Percentiles rank a stretch among this genome's conserved stretches.
phyloP scores from a whole-genome alignment of 2,888 invertebrate species.

The Cepaea hortensis region DNA sequence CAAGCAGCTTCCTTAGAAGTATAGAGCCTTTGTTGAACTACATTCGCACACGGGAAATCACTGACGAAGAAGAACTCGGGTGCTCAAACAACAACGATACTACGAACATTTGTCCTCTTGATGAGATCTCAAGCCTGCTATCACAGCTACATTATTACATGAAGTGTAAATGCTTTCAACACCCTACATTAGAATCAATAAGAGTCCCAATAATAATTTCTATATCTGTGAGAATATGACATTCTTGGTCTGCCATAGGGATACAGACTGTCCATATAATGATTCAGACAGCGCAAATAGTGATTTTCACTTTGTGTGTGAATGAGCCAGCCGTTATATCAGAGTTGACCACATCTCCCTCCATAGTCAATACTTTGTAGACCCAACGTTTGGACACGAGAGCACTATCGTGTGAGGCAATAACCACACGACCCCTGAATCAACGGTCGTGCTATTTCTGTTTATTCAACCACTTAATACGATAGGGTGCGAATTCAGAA shows the following conservation, averaged over 20 bases:
- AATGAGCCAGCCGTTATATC: not conserved
- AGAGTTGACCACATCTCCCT: conserved; percentile 13
- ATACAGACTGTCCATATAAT: not conserved
- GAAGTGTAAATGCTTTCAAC: too few species aligned
- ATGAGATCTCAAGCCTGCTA: too few species aligned
- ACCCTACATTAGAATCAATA: too few species aligned
- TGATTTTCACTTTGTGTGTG: conserved; percentile 8
- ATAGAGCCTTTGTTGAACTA: too few species aligned
- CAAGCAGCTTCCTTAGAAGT: too few species aligned
- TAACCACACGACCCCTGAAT: not conserved
- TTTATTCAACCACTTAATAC: conserved; percentile 33
- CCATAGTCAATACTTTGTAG: not conserved
- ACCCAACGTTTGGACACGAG: not conserved
- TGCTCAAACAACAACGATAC: too few species aligned
- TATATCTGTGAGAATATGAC: not conserved
- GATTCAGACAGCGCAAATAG: conserved; percentile 18
- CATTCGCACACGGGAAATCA: too few species aligned
- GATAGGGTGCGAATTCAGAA: conserved; percentile 36
- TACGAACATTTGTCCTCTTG: too few species aligned
- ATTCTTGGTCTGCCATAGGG: not conserved
- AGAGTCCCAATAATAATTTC: not conserved
- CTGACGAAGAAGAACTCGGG: too few species aligned
- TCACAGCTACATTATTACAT: too few species aligned
- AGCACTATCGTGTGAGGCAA: conserved; percentile 4
- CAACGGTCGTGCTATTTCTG: conserved; percentile 24